Percentiles rank a stretch among this genome's conserved stretches.
Conservation (phyloP, 2,113 vertebrate genomes). For the Strigops habroptila region DNA sequence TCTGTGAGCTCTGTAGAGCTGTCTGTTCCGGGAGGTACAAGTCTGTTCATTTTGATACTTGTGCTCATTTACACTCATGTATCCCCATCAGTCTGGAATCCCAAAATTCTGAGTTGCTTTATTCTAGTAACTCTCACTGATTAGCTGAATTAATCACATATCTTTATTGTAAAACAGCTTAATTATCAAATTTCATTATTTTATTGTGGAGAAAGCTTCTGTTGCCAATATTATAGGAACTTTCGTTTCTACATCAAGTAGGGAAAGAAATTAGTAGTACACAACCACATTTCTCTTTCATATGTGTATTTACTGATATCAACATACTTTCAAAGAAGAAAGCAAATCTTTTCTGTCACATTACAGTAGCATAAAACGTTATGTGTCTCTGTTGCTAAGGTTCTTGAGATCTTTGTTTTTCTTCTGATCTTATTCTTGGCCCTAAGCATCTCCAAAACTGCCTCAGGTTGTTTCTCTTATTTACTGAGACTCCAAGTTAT, state of each 20-base stretch:
- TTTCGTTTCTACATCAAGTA: neutral
- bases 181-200: neutral
- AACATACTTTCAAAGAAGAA: neutral
- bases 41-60: neutral
- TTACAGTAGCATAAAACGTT: neutral
- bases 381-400: neutral
- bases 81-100: neutral
- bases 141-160: neutral
- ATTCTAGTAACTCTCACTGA: neutral
- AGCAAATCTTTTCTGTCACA: neutral
- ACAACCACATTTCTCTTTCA: neutral
- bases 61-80: neutral
- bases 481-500: neutral
- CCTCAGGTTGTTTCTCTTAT: neutral
- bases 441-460: neutral
- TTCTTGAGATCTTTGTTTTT: neutral
- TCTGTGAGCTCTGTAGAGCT: neutral
- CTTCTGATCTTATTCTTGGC: neutral
- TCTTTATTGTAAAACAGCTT: neutral
- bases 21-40: neutral
- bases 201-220: neutral
- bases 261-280: neutral
- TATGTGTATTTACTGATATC: neutral
- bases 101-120: neutral
- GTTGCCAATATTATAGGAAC: neutral